Evolutionary conservation across 2,113 vertebrate genomes (phyloP), one percentile per base, ranked within the genome.

Genomic region (Tonatia bakeri): DNA sequence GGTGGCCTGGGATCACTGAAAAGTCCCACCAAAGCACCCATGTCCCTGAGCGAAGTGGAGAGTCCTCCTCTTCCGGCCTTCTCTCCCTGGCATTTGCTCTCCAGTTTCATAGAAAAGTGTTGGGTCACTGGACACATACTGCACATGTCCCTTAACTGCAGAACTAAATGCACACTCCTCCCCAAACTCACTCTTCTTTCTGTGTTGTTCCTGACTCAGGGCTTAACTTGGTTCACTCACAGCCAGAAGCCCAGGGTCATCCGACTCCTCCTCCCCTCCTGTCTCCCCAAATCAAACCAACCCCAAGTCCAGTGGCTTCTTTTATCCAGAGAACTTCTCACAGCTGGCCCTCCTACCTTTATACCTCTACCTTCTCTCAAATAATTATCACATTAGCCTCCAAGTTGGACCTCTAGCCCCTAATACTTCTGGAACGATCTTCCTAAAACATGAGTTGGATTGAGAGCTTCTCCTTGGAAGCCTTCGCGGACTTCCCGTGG

Each of bases 401-500:
- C 31, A 5, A 38, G 38, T 64, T 75, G 75, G 59, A 82, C 43
- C n/a, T 86, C 65, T 31, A 33, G 31, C 26, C 43, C 81, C 90
- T 26, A 17, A 50, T 6, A 5, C 24, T 81, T 85, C 80, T 61
- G 80, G 89, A 40, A 86, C 8, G 28, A 20, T 69, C 79, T 69
- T n/a, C n/a, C 73, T 43, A 69, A 85, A 67, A 45, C 19, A n/a
- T 0, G 3, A 33, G 56, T 14, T 26, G 22, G 65, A 12, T 17
- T 0, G 0, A 28, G 40, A 69, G 64, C n/a, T 56, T 28, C 36
- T 56, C 28, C 36, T 24, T 24, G n/a, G 33, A 88, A 12, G 13
- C 20, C n/a, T 88, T 64, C 8, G 0, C 3, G 43, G n/a, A 52
- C 33, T 45, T 59, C 4, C 64, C 5, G 0, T 19, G 15, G 61